Conservation (phyloP, 1,140 invertebrate genomes). For the Drosophila ficusphila region DNA sequence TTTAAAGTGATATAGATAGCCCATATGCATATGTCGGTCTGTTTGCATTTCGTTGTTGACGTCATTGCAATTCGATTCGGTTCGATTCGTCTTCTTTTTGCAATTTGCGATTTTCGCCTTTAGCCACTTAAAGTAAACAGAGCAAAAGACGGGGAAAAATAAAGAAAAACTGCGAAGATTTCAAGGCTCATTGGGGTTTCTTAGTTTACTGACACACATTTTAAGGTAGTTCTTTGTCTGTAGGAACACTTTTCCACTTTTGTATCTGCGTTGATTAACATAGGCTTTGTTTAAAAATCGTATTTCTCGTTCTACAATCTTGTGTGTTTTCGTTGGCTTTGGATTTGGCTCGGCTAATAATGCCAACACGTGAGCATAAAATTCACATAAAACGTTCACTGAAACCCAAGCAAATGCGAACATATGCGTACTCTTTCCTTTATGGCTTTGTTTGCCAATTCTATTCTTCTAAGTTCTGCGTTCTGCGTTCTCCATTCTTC, state of each 20-base stretch:
- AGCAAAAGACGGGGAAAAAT: not conserved
- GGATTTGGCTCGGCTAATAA: constrained; percentile 28
- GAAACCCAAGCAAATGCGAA: constrained; percentile 63
- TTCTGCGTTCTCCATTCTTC: constrained; percentile 15
- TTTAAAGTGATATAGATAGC: constrained; percentile 47
- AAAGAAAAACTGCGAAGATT: not conserved
- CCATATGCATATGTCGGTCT: constrained; percentile 28
- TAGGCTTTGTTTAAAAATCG: not conserved
- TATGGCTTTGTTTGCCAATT: constrained; percentile 63
- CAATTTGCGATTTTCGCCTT: constrained; percentile 41
- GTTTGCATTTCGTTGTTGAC: constrained; percentile 32
- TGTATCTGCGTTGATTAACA: not conserved
- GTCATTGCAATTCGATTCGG: constrained; percentile 32
- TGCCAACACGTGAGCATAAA: constrained; percentile 74
- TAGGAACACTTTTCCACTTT: too few relatives aligned
- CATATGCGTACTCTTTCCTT: constrained; percentile 48
- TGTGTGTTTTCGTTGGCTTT: constrained; percentile 6
- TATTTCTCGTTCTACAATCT: not conserved
- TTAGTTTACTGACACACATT: constrained; percentile 44
- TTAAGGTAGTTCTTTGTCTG: not conserved
- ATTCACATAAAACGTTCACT: constrained; percentile 51
- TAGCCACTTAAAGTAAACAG: constrained; percentile 47
- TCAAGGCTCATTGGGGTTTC: constrained; percentile 22
- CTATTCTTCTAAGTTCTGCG: constrained; percentile 26
- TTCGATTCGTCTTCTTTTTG: constrained; percentile 22